Percentiles rank a stretch among this genome's conserved stretches.
Conservation (phyloP, 1,140 invertebrate genomes). For the Plutomurus gul region DNA sequence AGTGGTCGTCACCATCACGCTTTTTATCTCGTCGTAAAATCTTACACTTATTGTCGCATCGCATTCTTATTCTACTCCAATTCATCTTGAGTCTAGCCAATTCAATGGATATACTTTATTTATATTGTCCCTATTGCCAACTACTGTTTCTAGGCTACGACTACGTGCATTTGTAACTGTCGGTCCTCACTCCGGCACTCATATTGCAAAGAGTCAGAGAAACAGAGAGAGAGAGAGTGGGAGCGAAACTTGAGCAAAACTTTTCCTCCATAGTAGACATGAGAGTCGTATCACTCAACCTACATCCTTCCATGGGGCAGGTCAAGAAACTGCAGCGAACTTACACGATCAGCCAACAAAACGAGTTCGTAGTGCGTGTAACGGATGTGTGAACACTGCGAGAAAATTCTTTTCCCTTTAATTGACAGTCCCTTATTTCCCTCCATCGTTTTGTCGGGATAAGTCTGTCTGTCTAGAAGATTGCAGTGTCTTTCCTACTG, state of each 20-base stretch:
- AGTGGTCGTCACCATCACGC: constrained; percentile 21
- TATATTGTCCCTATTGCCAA: background rate
- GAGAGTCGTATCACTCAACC: background rate
- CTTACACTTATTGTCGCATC: constrained; percentile 23
- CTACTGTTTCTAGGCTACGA: background rate
- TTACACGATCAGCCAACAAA: too few species aligned
- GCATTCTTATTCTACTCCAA: constrained; percentile 26
- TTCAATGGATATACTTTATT: background rate
- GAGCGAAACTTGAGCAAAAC: background rate
- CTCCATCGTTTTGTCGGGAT: too few species aligned
- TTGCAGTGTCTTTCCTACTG: too few species aligned
- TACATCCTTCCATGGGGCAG: background rate
- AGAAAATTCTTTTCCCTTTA: too few species aligned
- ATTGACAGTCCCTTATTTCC: too few species aligned
- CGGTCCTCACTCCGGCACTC: too few species aligned
- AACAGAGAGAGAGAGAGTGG: too few species aligned
- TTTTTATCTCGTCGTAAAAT: constrained; percentile 27
- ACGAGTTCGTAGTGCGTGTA: too few species aligned
- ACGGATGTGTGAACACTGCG: too few species aligned
- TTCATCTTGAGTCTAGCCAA: background rate
- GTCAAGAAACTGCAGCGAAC: background rate
- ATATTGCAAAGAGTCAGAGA: too few species aligned
- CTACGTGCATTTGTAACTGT: too few species aligned
- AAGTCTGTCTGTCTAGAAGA: too few species aligned
- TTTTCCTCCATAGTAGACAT: background rate